Evolutionary conservation across 1,140 invertebrate species (phyloP).

Genomic region (Heliconius hermathena): DNA sequence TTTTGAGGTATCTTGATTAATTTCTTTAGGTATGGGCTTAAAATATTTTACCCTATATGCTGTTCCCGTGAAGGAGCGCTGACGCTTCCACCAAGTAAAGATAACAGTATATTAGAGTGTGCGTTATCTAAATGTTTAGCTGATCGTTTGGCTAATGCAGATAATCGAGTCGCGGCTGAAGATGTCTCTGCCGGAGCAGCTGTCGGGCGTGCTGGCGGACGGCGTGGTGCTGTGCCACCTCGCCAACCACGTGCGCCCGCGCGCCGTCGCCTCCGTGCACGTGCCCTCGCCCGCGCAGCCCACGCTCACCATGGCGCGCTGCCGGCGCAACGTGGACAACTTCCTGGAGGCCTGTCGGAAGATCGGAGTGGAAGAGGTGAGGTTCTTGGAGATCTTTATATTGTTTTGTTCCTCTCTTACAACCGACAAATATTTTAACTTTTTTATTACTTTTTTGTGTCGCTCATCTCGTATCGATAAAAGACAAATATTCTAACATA

Average conservation of each 20-base stretch:
- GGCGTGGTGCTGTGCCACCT: conserved; percentile 97
- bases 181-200: conserved; percentile 93
- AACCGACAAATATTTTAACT: too few species aligned
- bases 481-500: too few species aligned
- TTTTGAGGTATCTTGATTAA: too few species aligned
- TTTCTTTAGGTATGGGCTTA: too few species aligned
- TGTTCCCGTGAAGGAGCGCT: too few species aligned
- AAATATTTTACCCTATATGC: too few species aligned
- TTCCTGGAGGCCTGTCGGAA: conserved; percentile 96
- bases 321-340: conserved; percentile 96
- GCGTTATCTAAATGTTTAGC: too few species aligned
- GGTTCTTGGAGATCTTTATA: conserved; percentile 51
- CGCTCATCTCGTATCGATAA: too few species aligned
- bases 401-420: too few species aligned
- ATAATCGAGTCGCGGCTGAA: conserved; percentile 95
- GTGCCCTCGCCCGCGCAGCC: conserved; percentile 96
- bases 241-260: conserved; percentile 94
- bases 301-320: conserved; percentile 90
- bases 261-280: conserved; percentile 95
- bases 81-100: too few species aligned
- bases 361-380: conserved; percentile 97
- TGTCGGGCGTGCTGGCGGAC: conserved; percentile 92
- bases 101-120: too few species aligned
- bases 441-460: too few species aligned
- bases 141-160: conserved; percentile 73